phyloP scores from a whole-genome alignment of 1,140 invertebrate species.

The Harlomillsia oculata region DNA sequence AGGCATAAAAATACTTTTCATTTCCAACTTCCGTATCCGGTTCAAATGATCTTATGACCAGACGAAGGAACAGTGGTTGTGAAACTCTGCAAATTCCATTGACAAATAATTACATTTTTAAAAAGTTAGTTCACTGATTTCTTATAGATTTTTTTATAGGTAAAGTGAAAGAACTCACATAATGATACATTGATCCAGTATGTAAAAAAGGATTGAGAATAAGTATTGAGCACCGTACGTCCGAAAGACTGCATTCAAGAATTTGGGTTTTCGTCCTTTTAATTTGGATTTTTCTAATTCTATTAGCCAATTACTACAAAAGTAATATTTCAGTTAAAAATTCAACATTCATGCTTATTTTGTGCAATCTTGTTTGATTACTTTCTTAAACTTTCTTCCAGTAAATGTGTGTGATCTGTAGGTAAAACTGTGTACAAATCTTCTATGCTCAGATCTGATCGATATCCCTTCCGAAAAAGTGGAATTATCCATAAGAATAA shows the following conservation, averaged over 20 bases:
- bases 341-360: too few species aligned
- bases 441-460: slow-evolving; percentile 14
- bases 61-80: slow-evolving; percentile 23
- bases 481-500: slow-evolving; percentile 32
- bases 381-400: slow-evolving; percentile 2
- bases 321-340: too few species aligned
- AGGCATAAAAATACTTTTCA: slow-evolving; percentile 20
- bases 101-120: background rate
- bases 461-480: slow-evolving; percentile 22
- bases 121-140: background rate
- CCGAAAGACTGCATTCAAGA: slow-evolving; percentile 41
- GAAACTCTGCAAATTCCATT: slow-evolving; percentile 9
- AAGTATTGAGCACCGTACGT: slow-evolving; percentile 48
- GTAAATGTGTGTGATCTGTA: slow-evolving; percentile 12
- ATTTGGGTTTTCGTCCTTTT: slow-evolving; percentile 42
- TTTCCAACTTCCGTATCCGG: background rate
- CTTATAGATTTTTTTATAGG: background rate
- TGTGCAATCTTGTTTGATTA: too few species aligned
- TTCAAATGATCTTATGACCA: slow-evolving; percentile 15
- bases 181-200: slow-evolving; percentile 12
- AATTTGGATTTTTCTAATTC: slow-evolving; percentile 43
- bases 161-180: background rate
- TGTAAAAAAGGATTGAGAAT: background rate
- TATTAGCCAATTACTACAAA: too few species aligned
- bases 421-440: slow-evolving; percentile 23